Base-by-base conservation (phyloP, 2,888 invertebrate genomes). In the Cheilosia soror region DNA sequence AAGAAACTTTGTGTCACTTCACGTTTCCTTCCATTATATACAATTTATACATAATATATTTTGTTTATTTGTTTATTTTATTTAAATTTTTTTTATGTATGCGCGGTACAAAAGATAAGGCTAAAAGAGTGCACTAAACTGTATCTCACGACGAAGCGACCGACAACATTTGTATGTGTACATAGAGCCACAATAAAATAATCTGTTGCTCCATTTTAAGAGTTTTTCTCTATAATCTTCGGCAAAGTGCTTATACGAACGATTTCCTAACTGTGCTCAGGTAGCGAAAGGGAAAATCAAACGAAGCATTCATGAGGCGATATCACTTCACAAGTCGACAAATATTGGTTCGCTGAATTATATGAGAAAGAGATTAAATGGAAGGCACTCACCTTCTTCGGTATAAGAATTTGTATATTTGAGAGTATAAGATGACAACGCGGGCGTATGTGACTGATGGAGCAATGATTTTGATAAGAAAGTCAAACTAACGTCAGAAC, bases 291-390 rank as follows among this genome's bases (percentile, higher is more conserved):
- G 44, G 44, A 44, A 44, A 44, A 15, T 44, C 5, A 44, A 44
- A n/a, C 15, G 44, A 44, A 44, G 5, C 44, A 44, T 44, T 44
- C 44, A 44, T n/a, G 13, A 27, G 55, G 62, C 13, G 40, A 29
- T 62, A 63, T 77, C 76, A 20, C 2, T n/a, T n/a, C n/a, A n/a
- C 20, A 68, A 68, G 60, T 77, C 42, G 51, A 53, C 69, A 77
- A 77, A 77, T 77, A 77, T 77, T 77, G 44, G 77, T 63, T 62
- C 53, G 42, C 42, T 47, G 69, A 77, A 69, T 77, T 63, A 51
- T 60, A 68, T 60, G 60, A 60, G 37, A 9, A 37, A 31, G 53
- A 77, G 69, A 69, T 69, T 69, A 20, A 20, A 69, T 53, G 27
- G 27, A 69, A 69, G 77, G 60, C 77, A 77, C 53, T 77, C 77